Percentiles rank a stretch among this genome's conserved stretches.
phyloP scores from a whole-genome alignment of 2,888 invertebrate genomes.

The Phaonia tiefii region DNA sequence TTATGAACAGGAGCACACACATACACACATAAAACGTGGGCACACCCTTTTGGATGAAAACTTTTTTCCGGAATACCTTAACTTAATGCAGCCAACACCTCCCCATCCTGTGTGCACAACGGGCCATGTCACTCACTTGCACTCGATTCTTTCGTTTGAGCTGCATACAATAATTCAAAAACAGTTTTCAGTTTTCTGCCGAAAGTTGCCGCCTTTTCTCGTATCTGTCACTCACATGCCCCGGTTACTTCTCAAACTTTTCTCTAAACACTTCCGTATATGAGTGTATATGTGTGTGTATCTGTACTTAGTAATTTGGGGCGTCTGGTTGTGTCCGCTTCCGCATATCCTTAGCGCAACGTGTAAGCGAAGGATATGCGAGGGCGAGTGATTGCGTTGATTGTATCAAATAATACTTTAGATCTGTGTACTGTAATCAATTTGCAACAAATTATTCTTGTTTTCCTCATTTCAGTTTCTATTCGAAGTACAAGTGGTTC shows the following conservation, averaged over 20 bases:
- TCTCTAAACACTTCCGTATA: conserved; percentile 34
- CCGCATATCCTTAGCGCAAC: conserved; percentile 44
- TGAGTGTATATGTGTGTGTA: not conserved
- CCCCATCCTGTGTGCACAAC: not conserved
- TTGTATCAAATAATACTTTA: conserved; percentile 63
- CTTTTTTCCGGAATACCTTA: conserved; percentile 38
- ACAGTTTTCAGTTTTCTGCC: conserved; percentile 74
- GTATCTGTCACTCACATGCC: conserved; percentile 75
- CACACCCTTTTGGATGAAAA: conserved; percentile 35
- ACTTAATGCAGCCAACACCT: conserved; percentile 39
- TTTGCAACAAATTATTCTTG: conserved; percentile 60
- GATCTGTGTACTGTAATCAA: conserved; percentile 65
- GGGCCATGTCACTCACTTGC: conserved; percentile 4
- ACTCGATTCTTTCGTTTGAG: not conserved
- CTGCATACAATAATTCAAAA: conserved; percentile 77
- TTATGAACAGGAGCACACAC: not conserved
- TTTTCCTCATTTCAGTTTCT: not conserved
- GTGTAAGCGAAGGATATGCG: conserved; percentile 47
- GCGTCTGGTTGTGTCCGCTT: conserved; percentile 43
- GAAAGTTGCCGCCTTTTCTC: conserved; percentile 77
- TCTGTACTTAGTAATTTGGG: conserved; percentile 12
- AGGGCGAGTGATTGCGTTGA: not conserved
- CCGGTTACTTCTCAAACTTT: conserved; percentile 66
- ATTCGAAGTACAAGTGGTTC: conserved; percentile 44
- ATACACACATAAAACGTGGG: not conserved